Evolutionary conservation across 2,797 vertebrate species (phyloP), one percentile per base, ranked within the genome.

Genomic region (Acanthiza pusilla): DNA sequence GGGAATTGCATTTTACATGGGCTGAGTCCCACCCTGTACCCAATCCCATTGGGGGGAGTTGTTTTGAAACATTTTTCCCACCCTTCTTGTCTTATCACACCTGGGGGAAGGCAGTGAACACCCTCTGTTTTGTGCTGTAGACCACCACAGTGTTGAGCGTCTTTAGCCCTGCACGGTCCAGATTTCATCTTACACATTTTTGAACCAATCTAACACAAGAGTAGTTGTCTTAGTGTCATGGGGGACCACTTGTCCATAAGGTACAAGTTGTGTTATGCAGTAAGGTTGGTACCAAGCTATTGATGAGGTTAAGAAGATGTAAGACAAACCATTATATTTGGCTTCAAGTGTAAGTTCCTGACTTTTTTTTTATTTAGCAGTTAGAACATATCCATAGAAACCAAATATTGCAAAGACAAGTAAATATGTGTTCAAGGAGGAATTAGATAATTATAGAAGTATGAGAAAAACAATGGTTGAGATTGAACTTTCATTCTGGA

Each of bases 21-120:
- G 3, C 53, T 74, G 11, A 32, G 11, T 11, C 16, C 26, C 29
- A 63, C 10, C 11, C 12, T 40, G 32, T 18, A 20, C 6, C 4
- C 0, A 1, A 13, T 15, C 11, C 1, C 23, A 67, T 5, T 0
- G 0, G 6, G 9, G 2, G 40, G 9, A 11, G 48, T 21, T 54
- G 19, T 42, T 86, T 55, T 38, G 34, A 72, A 87, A 25, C 4
- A 10, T 84, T 34, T 43, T 91, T 8, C 43, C 15, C 18, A 1
- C 30, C 11, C 23, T 65, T 60, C 27, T 51, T 67, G 11, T 58
- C 17, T 11, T 19, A 13, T 6, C 29, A 38, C 23, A 14, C 2
- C 9, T 22, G 11, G 5, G 20, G 40, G 11, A 67, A 71, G 42
- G 8, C 26, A 78, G 25, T 6, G 14, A 57, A 72, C 10, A 27